Percentiles rank a stretch among this genome's conserved stretches.
phyloP scores from a whole-genome alignment of 2,888 invertebrate species.

The Leucoptera coffeella region DNA sequence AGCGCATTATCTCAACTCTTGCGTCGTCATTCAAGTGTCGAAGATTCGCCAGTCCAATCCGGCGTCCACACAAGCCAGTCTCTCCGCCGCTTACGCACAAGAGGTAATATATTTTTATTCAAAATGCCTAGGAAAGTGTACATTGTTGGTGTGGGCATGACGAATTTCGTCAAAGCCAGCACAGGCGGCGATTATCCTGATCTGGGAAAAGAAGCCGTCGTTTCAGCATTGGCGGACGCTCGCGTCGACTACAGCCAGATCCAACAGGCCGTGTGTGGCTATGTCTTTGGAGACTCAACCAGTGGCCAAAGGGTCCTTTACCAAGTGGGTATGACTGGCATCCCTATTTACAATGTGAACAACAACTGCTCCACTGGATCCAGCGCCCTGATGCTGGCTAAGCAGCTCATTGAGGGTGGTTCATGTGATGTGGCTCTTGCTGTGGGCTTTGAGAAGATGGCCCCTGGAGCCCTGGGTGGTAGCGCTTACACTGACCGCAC shows the following conservation, averaged over 20 bases:
- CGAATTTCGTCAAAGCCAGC: slow-evolving; percentile 96
- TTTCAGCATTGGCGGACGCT: slow-evolving; percentile 81
- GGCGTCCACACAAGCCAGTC: no score
- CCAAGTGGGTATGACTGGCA: slow-evolving; percentile 91
- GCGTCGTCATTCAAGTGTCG: no score
- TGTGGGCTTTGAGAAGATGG: slow-evolving; percentile 98
- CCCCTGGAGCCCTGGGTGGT: slow-evolving; percentile 76
- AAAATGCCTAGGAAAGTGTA: slow-evolving; percentile 62
- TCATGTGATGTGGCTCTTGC: slow-evolving; percentile 84
- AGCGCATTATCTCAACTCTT: no score
- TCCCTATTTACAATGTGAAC: slow-evolving; percentile 96
- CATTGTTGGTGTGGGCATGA: slow-evolving; percentile 96
- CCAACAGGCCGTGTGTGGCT: slow-evolving; percentile 88
- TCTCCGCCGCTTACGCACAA: no score
- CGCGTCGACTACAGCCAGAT: slow-evolving; percentile 68
- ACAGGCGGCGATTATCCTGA: slow-evolving; percentile 88
- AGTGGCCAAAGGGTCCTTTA: slow-evolving; percentile 93
- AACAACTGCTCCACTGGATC: slow-evolving; percentile 98
- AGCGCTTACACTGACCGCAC: slow-evolving; percentile 75
- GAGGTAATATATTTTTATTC: no score
- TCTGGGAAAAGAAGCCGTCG: slow-evolving; percentile 89
- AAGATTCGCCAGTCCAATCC: no score
- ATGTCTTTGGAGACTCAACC: slow-evolving; percentile 93
- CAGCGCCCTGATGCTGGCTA: slow-evolving; percentile 82
- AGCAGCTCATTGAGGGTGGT: slow-evolving; percentile 88